These are phyloP conservation scores for Laupala kohalensis DNA, from an alignment of 1,140 invertebrate genomes.

Conservation along the genomic window DNA sequence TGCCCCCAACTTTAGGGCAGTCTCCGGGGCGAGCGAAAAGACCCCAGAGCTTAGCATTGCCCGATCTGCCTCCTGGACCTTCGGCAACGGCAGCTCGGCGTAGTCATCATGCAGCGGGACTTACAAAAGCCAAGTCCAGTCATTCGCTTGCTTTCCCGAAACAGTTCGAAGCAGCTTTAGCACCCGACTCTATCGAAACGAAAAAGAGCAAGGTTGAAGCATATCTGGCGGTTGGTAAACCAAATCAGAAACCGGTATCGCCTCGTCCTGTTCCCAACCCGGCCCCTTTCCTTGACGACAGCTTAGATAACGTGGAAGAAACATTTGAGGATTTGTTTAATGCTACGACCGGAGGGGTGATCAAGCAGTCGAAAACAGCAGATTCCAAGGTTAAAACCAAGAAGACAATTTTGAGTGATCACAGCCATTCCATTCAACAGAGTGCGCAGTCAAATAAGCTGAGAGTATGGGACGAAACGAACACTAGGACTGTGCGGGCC, in stretches of 20 bases:
- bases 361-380: neutral
- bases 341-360: conserved; percentile 12
- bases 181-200: conserved; percentile 50
- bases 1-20: too few species aligned
- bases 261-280: neutral
- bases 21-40: conserved; percentile 21
- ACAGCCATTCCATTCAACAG: neutral
- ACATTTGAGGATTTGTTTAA: conserved; percentile 29
- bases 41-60: conserved; percentile 22
- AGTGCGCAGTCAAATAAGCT: conserved; percentile 9
- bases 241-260: neutral
- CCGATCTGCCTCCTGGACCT: neutral
- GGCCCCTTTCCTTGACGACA: conserved; percentile 16
- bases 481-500: neutral
- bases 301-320: conserved; percentile 29
- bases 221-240: neutral
- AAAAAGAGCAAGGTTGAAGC: conserved; percentile 67
- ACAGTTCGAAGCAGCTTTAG: conserved; percentile 63
- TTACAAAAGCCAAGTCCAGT: conserved; percentile 54
- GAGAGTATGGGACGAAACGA: conserved; percentile 15
- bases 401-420: neutral
- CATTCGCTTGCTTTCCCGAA: conserved; percentile 53
- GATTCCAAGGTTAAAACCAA: neutral
- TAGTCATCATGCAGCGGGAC: neutral
- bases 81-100: neutral